These are phyloP conservation scores for Aproaerema taeniolella DNA, from an alignment of 2,888 invertebrate genomes.

Conservation along the genomic window DNA sequence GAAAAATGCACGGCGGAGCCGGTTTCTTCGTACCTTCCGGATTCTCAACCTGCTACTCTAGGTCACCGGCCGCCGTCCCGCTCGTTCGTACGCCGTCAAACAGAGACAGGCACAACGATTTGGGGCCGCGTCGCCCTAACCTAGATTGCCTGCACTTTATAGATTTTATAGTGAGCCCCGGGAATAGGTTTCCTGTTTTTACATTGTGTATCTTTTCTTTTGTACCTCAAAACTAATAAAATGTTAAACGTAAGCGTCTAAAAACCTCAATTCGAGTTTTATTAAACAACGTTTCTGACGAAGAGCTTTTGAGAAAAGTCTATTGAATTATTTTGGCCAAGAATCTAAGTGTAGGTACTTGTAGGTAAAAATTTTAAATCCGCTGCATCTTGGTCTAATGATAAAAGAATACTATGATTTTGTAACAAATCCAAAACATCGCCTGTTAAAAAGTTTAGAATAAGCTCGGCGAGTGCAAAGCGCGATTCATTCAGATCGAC, in stretches of 20 bases:
- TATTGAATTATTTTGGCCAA: too few species aligned
- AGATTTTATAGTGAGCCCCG: slow-evolving; percentile 42
- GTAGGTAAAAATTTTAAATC: too few species aligned
- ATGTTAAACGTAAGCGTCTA: neutral
- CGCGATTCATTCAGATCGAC: too few species aligned
- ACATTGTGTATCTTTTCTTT: slow-evolving; percentile 7
- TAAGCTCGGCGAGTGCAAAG: too few species aligned
- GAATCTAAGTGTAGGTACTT: too few species aligned
- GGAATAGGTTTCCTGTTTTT: slow-evolving; percentile 14
- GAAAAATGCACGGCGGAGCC: slow-evolving; percentile 72
- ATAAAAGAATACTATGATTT: too few species aligned
- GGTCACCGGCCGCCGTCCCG: slow-evolving; percentile 49
- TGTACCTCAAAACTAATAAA: neutral
- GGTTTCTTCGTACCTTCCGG: slow-evolving; percentile 72
- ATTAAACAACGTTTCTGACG: too few species aligned
- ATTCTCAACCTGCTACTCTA: slow-evolving; percentile 76
- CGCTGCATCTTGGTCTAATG: too few species aligned
- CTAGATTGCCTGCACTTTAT: slow-evolving; percentile 61
- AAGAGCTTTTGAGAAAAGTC: too few species aligned
- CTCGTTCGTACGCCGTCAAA: slow-evolving; percentile 44
- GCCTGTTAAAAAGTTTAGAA: too few species aligned
- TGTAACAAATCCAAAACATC: too few species aligned
- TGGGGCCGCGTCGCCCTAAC: slow-evolving; percentile 75
- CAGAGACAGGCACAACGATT: slow-evolving; percentile 58
- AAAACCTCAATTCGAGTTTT: neutral